Base-by-base conservation (phyloP, 2,113 vertebrate species). In the Tragelaphus buxtoni region DNA sequence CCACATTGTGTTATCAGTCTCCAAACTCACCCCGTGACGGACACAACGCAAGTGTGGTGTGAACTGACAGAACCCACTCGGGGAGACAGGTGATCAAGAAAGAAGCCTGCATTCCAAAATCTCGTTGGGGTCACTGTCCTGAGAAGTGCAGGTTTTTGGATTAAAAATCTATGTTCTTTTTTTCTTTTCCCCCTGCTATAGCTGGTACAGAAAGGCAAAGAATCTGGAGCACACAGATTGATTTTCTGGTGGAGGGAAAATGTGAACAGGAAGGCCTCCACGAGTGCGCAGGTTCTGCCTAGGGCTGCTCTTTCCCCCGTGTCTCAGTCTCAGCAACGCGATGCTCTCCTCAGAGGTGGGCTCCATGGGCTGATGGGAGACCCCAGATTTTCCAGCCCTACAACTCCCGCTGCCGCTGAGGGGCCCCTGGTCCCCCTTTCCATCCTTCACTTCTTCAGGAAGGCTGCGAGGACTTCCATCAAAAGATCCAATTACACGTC, bases 41-140 rank as follows among this genome's bases (percentile, higher is more conserved):
- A 12, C 32, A 63, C 2, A 12, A 1, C 0, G 11, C 1, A 0
- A 7, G 1, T 45, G 42, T 61, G 45, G 28, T 45, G 7, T 30
- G 16, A 39, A 63, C 42, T 7, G 8, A 18, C 11, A 2, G 39
- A 7, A 9, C 22, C 20, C 8, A 2, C 55, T 3, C 12, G 72
- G 32, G 18, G 17, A 35, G 60, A 45, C 22, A 39, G 51, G 20
- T 12, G 45, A 55, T 5, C 0, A 9, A 9, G 6, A 28, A 53
- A 26, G 1, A 55, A 47, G 53, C 35, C 0, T 0, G 12, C 3
- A 2, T 32, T 51, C 16, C 16, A 3, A 30, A 63, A 30, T 26
- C 86, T 18, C 24, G n/a, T 0, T 24, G 45, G 61, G 6, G 35
- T 47, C 26, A 3, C 1, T 11, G 3, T 32, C 30, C 8, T 42